Evolutionary conservation across 2,113 vertebrate genomes (phyloP).

Genomic region (Stomatorhinus ivindoensis): DNA sequence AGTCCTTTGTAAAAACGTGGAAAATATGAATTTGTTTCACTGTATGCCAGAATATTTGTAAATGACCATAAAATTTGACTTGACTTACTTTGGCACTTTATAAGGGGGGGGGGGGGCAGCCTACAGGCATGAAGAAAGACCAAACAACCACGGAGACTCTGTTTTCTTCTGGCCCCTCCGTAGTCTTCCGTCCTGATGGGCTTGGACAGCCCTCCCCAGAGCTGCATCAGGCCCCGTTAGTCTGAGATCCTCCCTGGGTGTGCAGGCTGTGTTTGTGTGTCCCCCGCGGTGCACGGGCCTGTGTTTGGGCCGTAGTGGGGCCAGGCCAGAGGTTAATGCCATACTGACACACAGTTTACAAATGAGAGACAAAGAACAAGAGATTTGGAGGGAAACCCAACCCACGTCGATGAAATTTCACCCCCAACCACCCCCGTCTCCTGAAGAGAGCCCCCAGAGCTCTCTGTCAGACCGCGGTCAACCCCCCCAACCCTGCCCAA

Average conservation of each 20-base stretch:
- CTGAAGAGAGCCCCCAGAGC: not conserved
- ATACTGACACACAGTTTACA: slow-evolving; percentile 24
- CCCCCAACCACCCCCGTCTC: slow-evolving; percentile 29
- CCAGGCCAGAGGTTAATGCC: slow-evolving; percentile 39
- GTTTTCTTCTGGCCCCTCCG: not conserved
- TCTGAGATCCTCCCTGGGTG: not conserved
- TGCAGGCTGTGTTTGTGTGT: not conserved
- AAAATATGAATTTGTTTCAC: not conserved
- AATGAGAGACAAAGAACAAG: slow-evolving; percentile 37
- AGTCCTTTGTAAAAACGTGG: not conserved
- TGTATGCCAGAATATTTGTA: not conserved
- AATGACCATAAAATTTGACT: not conserved
- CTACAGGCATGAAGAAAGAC: not conserved
- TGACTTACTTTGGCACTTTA: not conserved
- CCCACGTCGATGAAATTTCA: slow-evolving; percentile 20
- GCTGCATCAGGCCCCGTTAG: not conserved
- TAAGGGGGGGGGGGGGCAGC: not conserved
- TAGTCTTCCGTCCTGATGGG: not conserved
- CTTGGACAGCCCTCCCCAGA: not conserved
- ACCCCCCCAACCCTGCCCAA: slow-evolving; percentile 31
- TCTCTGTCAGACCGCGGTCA: slow-evolving; percentile 12
- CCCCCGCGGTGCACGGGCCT: not conserved
- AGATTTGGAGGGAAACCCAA: slow-evolving; percentile 57
- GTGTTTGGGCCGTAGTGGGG: slow-evolving; percentile 30
- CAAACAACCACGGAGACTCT: not conserved